Base-by-base conservation (phyloP, 1,140 invertebrate genomes). In the Mamestra configurata region DNA sequence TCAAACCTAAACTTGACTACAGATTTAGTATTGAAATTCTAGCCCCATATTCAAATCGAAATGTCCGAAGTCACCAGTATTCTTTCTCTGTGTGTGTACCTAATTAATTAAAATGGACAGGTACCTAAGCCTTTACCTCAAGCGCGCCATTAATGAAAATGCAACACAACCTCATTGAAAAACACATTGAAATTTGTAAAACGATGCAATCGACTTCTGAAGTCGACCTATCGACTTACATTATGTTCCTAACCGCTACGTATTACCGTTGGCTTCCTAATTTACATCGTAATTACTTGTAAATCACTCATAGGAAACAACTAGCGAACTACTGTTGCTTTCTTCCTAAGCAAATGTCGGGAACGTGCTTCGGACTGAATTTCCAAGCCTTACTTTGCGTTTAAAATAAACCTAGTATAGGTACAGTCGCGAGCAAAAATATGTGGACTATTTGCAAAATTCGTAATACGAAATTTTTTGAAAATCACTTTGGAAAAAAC, bases 241-340 rank as follows among this genome's bases (percentile, higher is more conserved):
- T 73, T 57, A 49, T 73, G 5, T 18, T 18, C 31, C 27, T 22
- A 73, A 73, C 71, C 71, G 53, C 71, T 73, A 73, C 51, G 20
- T 27, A 22, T 57, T 40, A 59, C 51, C 20, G 31, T 55, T 53
- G 49, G 15, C 20, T 6, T 57, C 20, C 35, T 40, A 55, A 73
- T 73, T 73, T 59, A 73, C 71, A 73, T 59, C 40, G 31, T 22
- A 43, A 73, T 73, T 57, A 57, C 22, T 73, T 73, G 71, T 73
- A 73, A 73, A 73, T 73, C 71, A 73, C 18, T 57, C 71, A 59
- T 73, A 57, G 71, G 71, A 73, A 73, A 43, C 51, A 43, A 57
- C 20, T 18, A 24, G 55, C 46, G 13, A 18, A 71, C 22, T 51
- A 59, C 51, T 57, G 37, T 59, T 57, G 43, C 71, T 73, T 73